Conservation (phyloP, 92 coral and sea anemone genomes). For the Epizoanthus fatuus region DNA sequence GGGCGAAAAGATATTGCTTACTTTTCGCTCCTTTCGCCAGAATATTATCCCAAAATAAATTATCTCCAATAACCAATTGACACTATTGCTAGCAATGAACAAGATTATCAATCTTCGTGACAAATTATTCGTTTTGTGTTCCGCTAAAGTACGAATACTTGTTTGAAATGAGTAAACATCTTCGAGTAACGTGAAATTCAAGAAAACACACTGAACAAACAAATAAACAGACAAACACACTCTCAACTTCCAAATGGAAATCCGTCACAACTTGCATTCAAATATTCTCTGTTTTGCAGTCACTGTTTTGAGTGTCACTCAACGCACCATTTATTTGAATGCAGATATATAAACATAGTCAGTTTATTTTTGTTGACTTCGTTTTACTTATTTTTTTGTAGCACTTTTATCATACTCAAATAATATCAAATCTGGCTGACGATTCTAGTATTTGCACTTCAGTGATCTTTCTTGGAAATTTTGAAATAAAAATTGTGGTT, state of each 20-base stretch:
- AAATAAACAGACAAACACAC: constrained; percentile 8
- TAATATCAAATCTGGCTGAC: too few relatives aligned
- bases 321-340: too few relatives aligned
- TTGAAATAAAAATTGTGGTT: too few relatives aligned
- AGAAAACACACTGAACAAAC: constrained; percentile 1
- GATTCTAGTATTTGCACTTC: too few relatives aligned
- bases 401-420: too few relatives aligned
- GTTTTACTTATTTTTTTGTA: too few relatives aligned
- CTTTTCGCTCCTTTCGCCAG: neutral
- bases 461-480: too few relatives aligned
- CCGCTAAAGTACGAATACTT: neutral
- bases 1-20: constrained; percentile 8
- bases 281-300: too few relatives aligned
- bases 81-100: neutral
- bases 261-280: neutral
- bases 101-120: constrained; percentile 1
- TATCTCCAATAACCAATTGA: neutral
- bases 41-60: neutral
- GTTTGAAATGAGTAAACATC: constrained; percentile 9
- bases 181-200: neutral
- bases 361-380: too few relatives aligned
- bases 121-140: constrained; percentile 2
- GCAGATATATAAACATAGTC: too few relatives aligned
- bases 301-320: too few relatives aligned
- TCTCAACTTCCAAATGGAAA: neutral